Evolutionary conservation across 53 echinoderm and acorn worm species (phyloP), one percentile per base, ranked within the genome.

Genomic region (Patiria pectinifera): DNA sequence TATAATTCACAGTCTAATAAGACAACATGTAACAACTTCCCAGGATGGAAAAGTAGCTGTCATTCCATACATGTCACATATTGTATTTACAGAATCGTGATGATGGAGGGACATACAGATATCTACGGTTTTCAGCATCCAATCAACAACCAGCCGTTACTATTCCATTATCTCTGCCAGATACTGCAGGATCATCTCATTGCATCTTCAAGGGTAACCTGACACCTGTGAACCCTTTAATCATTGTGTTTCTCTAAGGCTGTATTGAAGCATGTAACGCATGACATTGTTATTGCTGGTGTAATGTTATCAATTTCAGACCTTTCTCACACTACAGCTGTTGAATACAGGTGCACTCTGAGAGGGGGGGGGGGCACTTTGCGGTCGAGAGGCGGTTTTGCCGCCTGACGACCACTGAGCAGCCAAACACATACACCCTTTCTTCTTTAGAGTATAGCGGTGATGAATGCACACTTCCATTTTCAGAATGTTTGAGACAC

Each of bases 161-260:
- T 96, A 45, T 95, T 99, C 78, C 99, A 99, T 62, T 93, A 97
- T 83, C 82, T 95, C 10, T 99, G 99, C 85, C 97, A 99, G 72
- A 86, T 97, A 4, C 83, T 99, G 11, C 95, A 96, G 69, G 95
- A 93, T 62, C 99, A 99, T 82, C 91, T 96, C 45, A 87, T 94
- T 23, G 97, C 97, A 74, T 93, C 94, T 82, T 96, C 97, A 82
- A 94, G 91, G 99, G 99, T 99, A 80, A 18, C 10, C 43, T 79
- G 12, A 6, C 26, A 23, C 24, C 21, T 74, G 24, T 18, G 9
- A 66, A 86, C 9, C 62, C 49, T 48, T 47, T 53, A 53, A 53
- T 53, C 53, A 53, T 53, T 53, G 5, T 53, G 53, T 8, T 53
- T 53, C 23, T 82, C 10, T 59, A 25, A 35, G 21, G 24, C 24